Percentiles rank a stretch among this genome's conserved stretches.
These are phyloP conservation scores for Atopsyche davidsoni DNA, from an alignment of 1,140 invertebrate genomes.

Conservation along the genomic window DNA sequence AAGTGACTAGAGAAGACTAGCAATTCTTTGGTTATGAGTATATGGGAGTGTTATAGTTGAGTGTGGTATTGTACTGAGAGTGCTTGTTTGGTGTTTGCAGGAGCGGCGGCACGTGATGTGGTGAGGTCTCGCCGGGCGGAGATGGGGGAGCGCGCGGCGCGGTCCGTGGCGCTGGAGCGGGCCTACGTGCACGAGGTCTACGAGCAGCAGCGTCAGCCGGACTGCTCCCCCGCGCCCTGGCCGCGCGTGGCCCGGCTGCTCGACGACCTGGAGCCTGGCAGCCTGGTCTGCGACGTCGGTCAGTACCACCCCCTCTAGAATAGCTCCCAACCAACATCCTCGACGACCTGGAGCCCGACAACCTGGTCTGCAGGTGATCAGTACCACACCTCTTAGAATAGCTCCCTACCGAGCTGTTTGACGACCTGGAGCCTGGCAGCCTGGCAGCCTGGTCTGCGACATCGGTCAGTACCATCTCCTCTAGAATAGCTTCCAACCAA, in stretches of 20 bases:
- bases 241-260: constrained; percentile 83
- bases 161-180: constrained; percentile 77
- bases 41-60: too few species aligned
- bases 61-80: too few species aligned
- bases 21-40: too few species aligned
- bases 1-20: too few species aligned
- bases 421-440: constrained; percentile 79
- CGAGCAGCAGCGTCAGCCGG: constrained; percentile 68
- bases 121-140: constrained; percentile 25
- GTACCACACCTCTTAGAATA: too few species aligned
- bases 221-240: constrained; percentile 68
- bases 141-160: constrained; percentile 39
- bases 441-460: constrained; percentile 86
- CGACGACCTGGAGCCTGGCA: constrained; percentile 78
- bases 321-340: background rate
- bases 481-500: background rate
- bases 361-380: too few species aligned
- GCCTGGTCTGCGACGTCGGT: constrained; percentile 91
- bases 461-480: constrained; percentile 62
- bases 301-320: constrained; percentile 35
- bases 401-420: too few species aligned
- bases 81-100: too few species aligned
- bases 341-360: too few species aligned
- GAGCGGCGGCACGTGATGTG: background rate
- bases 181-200: constrained; percentile 94